A percentile compares a stretch with the other conserved stretches of the same genome.
Evolutionary conservation across 2,888 invertebrate genomes (phyloP).

Genomic region (Eupithecia vulgata): DNA sequence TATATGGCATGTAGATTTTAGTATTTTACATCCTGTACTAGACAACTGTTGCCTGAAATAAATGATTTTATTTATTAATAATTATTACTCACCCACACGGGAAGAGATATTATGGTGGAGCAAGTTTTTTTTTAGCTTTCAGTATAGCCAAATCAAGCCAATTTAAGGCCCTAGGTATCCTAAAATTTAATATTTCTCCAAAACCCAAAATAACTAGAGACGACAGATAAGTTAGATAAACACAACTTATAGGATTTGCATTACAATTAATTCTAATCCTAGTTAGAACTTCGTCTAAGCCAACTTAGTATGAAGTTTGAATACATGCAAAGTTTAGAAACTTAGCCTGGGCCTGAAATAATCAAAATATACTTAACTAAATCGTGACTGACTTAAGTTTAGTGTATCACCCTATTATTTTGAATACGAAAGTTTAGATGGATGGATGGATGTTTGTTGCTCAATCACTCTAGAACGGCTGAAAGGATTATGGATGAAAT

Average conservation of each 20-base stretch:
- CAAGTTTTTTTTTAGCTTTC: no score
- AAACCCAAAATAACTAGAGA: background rate
- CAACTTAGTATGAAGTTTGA: slow-evolving; percentile 17
- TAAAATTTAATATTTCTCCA: background rate
- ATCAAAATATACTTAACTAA: background rate
- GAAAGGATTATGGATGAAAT: no score
- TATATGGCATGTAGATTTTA: no score
- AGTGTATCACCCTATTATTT: no score
- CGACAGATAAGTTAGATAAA: background rate
- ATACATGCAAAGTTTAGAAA: background rate
- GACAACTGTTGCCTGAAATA: no score
- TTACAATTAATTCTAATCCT: slow-evolving; percentile 13
- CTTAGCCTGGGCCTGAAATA: background rate
- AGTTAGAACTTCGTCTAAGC: slow-evolving; percentile 2
- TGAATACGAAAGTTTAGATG: no score
- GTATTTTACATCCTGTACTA: no score
- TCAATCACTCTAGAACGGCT: no score
- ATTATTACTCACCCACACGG: no score
- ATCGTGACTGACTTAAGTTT: background rate
- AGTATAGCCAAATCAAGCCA: background rate
- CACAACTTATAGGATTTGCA: slow-evolving; percentile 7
- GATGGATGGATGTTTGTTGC: no score
- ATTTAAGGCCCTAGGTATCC: background rate
- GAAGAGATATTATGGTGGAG: no score
- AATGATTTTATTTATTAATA: no score